Evolutionary conservation across 2,888 invertebrate species (phyloP).

Genomic region (Habrosyne pyritoides): DNA sequence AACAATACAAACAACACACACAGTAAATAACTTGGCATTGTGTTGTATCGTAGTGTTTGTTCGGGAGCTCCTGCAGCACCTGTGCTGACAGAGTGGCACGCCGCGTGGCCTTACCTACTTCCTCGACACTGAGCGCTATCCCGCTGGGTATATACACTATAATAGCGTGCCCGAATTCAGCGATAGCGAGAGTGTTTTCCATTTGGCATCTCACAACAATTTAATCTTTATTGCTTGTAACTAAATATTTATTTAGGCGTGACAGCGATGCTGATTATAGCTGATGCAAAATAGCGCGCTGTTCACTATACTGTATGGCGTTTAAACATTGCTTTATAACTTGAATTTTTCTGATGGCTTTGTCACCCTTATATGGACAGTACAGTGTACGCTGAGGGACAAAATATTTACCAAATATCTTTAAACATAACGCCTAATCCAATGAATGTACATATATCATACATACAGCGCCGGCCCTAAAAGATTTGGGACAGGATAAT

Average conservation of each 20-base stretch:
- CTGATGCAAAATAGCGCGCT: no score
- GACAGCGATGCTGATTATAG: background rate
- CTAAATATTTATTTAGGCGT: background rate
- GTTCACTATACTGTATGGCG: no score
- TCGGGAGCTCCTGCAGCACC: background rate
- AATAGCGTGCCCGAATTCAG: background rate
- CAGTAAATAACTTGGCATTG: background rate
- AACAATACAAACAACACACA: no score
- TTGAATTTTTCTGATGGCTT: no score
- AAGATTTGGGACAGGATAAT: no score
- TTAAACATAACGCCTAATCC: no score
- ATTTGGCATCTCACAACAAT: background rate
- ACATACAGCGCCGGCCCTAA: no score
- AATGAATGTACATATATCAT: no score
- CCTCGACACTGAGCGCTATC: background rate
- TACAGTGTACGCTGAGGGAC: no score
- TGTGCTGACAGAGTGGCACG: background rate
- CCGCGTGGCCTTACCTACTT: background rate
- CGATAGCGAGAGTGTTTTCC: background rate
- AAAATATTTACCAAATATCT: no score
- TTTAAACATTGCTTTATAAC: no score
- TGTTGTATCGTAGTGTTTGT: background rate
- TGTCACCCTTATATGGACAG: no score
- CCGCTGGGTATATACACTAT: background rate
- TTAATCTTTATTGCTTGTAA: background rate